Evolutionary conservation across 2,888 invertebrate genomes (phyloP), one percentile per base, ranked within the genome.

Genomic region (Cecidostiba fungosa): DNA sequence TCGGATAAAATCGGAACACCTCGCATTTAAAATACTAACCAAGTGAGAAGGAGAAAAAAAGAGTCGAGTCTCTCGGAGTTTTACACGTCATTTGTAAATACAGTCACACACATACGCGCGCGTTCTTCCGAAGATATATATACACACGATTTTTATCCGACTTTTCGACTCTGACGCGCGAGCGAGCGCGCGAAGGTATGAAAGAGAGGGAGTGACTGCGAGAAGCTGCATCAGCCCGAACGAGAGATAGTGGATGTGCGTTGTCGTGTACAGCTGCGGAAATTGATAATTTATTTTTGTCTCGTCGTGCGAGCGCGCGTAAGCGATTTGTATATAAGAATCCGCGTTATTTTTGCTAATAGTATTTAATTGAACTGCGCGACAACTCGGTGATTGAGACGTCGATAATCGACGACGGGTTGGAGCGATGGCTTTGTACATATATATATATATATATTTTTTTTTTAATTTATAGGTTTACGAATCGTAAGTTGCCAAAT

Each of bases 301-400:
- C n/a, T n/a, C n/a, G 39, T 76, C 32, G 73, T 29, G 23, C 70
- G 70, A 47, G 72, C 77, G 50, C 26, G 82, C 69, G 74, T 47
- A 50, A 70, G 39, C 77, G 39, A n/a, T 50, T 81, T 73, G 73
- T 81, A 74, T 10, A 81, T 81, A 80, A 73, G n/a, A 26, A 54
- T 23, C n/a, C n/a, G 70, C 84, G 79, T 54, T 84, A 84, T 82
- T 80, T 86, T 84, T 78, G 82, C 83, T 81, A 78, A 39, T 84
- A 84, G 82, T 85, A 84, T 85, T 84, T 87, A 81, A 85, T 87
- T 85, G 69, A 87, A 84, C 78, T 84, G 87, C 87, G 84, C 70
- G 77, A 32, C 73, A 74, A 59, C 82, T 43, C 77, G 62, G 39
- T 10, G 29, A 39, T 19, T 19, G 32, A 29, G 0, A 62, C 66